Base-by-base conservation (phyloP, 1,140 invertebrate genomes). In the Drosophila kohkoa region DNA sequence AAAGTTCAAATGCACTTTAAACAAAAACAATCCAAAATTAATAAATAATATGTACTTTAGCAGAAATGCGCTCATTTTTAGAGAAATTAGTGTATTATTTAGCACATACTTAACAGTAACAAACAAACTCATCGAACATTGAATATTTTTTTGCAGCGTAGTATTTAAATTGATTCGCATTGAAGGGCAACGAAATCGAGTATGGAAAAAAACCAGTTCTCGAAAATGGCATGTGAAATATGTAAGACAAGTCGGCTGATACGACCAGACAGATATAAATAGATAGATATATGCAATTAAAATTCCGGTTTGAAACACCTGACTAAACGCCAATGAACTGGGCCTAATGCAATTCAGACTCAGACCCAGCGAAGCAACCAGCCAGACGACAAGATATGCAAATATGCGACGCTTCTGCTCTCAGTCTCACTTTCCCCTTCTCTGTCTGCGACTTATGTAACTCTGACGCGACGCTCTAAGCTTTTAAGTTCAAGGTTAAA, bases 281-380 rank as follows among this genome's bases (percentile, higher is more conserved):
- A 70, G 49, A 75, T 57, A 45, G 43, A 5, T 46, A 13, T 58
- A 43, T 16, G 45, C 51, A 79, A 79, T 87, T 79, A 28, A 72
- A 68, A 88, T 88, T 88, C 82, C 83, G 75, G 80, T 80, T 88
- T 80, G 13, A 52, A 82, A 72, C 77, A 82, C 73, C 76, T 82
- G 81, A 82, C 83, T 81, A 82, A 58, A 60, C 59, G 60, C 68
- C 73, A 64, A 59, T 75, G 68, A 71, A 72, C 67, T 55, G 57
- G 62, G 43, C 57, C 57, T 78, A 75, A 75, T 75, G 60, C 60
- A 75, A 25, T 64, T 70, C 66, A 54, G 32, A 65, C 59, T 55
- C 59, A 46, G 25, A 64, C 15, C 5, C n/a, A 54, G 38, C 15
- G 25, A 41, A 41, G 30, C 32, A 30, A 10, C 35, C 30, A 66